Percentiles rank a stretch among this genome's conserved stretches.
Conservation (phyloP, 1,140 invertebrate species). For the Drosophila kanapiae region DNA sequence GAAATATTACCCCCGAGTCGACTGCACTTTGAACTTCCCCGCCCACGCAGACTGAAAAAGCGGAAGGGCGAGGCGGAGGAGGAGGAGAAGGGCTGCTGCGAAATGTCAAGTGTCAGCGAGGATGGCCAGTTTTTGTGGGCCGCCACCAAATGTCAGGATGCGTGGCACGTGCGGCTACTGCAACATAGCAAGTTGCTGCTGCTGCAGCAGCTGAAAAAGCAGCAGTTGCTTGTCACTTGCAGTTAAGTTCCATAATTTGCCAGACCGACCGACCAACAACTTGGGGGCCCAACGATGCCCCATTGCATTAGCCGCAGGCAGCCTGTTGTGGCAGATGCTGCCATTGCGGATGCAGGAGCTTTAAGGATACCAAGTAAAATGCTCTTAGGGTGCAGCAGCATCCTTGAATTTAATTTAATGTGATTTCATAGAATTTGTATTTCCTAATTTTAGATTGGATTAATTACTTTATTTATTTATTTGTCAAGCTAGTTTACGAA, state of each 20-base stretch:
- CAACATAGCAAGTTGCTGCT: conserved; percentile 21
- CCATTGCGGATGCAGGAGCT: conserved; percentile 19
- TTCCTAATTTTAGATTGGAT: neutral
- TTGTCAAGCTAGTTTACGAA: too few species aligned
- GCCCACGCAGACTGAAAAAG: conserved; percentile 30
- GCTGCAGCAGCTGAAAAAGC: conserved; percentile 19
- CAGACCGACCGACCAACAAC: conserved; percentile 37
- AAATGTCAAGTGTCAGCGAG: conserved; percentile 71
- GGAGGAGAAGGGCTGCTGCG: conserved; percentile 19
- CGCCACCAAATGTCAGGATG: conserved; percentile 60
- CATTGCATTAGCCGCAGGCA: conserved; percentile 52
- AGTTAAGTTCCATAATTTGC: conserved; percentile 67
- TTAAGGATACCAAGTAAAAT: conserved; percentile 7
- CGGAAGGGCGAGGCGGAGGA: neutral
- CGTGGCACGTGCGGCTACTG: conserved; percentile 53
- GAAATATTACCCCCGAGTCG: conserved; percentile 60
- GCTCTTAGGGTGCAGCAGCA: neutral
- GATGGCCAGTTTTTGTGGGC: conserved; percentile 55
- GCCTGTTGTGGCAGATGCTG: conserved; percentile 47
- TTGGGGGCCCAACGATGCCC: conserved; percentile 18
- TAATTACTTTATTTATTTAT: neutral
- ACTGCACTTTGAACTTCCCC: conserved; percentile 56
- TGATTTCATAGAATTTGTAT: neutral
- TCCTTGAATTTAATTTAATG: conserved; percentile 11
- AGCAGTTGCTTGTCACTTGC: conserved; percentile 60